Evolutionary conservation across 2,113 vertebrate genomes (phyloP).

Genomic region (Cyanoramphus novaezelandiae): DNA sequence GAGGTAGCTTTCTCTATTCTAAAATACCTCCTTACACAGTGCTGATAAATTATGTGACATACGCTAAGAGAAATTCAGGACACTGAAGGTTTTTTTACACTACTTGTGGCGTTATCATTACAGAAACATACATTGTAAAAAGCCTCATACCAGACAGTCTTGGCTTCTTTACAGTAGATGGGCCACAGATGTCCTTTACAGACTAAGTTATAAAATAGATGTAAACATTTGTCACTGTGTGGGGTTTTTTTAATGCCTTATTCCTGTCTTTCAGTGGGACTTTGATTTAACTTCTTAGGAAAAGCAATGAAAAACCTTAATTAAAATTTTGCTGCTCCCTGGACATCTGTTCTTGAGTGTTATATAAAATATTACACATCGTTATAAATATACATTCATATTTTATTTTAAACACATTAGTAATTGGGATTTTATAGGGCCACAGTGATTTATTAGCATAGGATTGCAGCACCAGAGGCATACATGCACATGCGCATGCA

Average conservation of each 20-base stretch:
- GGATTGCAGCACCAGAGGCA: neutral
- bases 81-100: neutral
- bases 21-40: neutral
- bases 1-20: neutral
- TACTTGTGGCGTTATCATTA: neutral
- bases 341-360: constrained; percentile 61
- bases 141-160: neutral
- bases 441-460: neutral
- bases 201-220: constrained; percentile 24
- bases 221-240: constrained; percentile 45
- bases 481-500: neutral
- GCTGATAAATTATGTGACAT: neutral
- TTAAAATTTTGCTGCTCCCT: constrained; percentile 61
- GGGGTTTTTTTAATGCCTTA: neutral
- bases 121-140: neutral
- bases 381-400: constrained; percentile 38
- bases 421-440: constrained; percentile 33
- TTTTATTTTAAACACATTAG: constrained; percentile 58
- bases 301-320: constrained; percentile 55
- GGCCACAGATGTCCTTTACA: constrained; percentile 18
- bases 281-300: constrained; percentile 27
- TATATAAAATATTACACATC: constrained; percentile 53
- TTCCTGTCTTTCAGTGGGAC: neutral
- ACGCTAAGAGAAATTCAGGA: neutral
- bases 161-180: neutral